These are phyloP conservation scores for Netelia fuscicornis DNA, from an alignment of 2,888 invertebrate species.

Conservation along the genomic window DNA sequence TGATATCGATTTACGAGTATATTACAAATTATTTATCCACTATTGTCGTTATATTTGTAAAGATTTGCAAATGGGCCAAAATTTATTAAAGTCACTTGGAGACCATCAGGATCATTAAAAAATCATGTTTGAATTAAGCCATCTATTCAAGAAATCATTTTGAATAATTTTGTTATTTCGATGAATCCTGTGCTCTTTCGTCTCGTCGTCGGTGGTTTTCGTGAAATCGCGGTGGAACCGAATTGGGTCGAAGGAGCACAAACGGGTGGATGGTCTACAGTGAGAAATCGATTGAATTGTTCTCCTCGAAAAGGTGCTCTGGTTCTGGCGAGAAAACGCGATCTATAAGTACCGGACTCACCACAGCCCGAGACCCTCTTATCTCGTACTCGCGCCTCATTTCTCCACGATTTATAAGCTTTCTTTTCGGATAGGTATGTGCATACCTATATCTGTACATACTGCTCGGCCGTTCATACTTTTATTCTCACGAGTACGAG, in stretches of 20 bases:
- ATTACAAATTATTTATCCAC: too few relatives aligned
- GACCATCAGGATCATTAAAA: too few relatives aligned
- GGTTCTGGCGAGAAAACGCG: slow-evolving; percentile 20
- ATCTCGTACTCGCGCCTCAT: slow-evolving; percentile 28
- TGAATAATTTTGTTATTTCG: background rate
- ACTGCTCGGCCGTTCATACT: background rate
- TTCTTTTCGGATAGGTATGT: background rate
- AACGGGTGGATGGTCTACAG: slow-evolving; percentile 24
- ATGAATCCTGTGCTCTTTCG: background rate
- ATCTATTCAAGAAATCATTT: background rate
- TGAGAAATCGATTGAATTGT: slow-evolving; percentile 50
- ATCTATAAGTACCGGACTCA: slow-evolving; percentile 20
- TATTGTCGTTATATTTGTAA: too few relatives aligned
- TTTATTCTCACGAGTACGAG: background rate
- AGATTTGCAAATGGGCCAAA: too few relatives aligned
- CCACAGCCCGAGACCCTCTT: slow-evolving; percentile 18
- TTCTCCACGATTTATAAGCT: slow-evolving; percentile 15
- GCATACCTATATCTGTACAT: background rate
- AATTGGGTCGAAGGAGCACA: slow-evolving; percentile 34
- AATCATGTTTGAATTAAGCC: too few relatives aligned
- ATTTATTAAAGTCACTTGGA: too few relatives aligned
- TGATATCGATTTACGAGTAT: too few relatives aligned
- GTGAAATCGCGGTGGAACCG: slow-evolving; percentile 18
- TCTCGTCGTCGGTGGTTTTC: background rate
- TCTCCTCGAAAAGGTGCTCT: slow-evolving; percentile 26